Evolutionary conservation across 2,888 invertebrate genomes (phyloP).

Genomic region (Fragum fragum): DNA sequence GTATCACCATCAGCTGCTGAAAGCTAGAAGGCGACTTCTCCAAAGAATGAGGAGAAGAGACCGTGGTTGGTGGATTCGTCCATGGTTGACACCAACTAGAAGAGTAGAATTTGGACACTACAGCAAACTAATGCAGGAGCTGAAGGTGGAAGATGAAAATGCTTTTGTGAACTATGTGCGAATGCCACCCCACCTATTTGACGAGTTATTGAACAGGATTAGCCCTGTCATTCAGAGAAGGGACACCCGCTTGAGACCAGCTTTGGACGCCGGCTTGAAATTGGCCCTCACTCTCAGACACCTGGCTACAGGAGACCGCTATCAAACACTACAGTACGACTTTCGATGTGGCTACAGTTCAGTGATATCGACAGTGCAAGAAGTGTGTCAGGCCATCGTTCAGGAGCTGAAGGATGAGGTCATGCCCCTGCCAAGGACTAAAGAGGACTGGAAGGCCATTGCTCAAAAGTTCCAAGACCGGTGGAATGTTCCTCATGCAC

Average conservation of each 20-base stretch:
- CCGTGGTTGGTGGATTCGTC: constrained; percentile 25
- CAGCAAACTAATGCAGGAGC: constrained; percentile 38
- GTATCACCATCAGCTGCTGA: constrained; percentile 41
- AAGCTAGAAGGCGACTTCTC: constrained; percentile 38
- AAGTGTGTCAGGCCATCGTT: too few relatives aligned
- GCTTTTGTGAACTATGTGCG: constrained; percentile 38
- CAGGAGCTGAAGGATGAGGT: too few relatives aligned
- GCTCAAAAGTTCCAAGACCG: too few relatives aligned
- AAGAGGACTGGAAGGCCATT: too few relatives aligned
- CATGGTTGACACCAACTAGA: constrained; percentile 39
- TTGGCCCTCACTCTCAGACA: constrained; percentile 37
- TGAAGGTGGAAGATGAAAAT: constrained; percentile 39
- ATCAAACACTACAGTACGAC: too few relatives aligned
- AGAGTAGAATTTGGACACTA: constrained; percentile 44
- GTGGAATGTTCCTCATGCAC: too few relatives aligned
- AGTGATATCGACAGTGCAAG: too few relatives aligned
- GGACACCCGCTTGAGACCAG: constrained; percentile 37
- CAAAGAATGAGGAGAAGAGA: constrained; percentile 32
- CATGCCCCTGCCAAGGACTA: too few relatives aligned
- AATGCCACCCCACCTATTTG: constrained; percentile 41
- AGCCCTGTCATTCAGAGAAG: constrained; percentile 28
- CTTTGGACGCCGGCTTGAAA: constrained; percentile 38
- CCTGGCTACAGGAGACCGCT: too few relatives aligned
- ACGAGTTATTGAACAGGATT: constrained; percentile 39
- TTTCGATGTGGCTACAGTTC: too few relatives aligned